These are phyloP conservation scores for Trichonephila inaurata DNA, from an alignment of 1,140 invertebrate species.

Conservation along the genomic window DNA sequence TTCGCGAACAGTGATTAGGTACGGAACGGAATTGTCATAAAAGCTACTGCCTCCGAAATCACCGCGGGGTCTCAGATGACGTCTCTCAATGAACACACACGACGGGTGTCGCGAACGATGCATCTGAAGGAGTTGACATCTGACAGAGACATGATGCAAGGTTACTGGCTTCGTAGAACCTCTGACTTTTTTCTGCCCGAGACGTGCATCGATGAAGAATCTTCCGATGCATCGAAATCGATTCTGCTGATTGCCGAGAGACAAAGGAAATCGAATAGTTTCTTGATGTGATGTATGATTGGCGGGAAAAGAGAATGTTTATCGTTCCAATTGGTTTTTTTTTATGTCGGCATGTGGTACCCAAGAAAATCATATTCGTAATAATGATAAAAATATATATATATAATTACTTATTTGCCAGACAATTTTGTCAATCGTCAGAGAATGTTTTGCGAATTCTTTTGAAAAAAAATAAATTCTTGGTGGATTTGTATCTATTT, in stretches of 20 bases:
- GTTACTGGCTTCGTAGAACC: background rate
- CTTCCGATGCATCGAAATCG: background rate
- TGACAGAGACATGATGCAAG: constrained; percentile 33
- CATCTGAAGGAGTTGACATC: constrained; percentile 22
- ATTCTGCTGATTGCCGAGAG: background rate
- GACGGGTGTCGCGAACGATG: constrained; percentile 32
- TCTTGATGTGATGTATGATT: too few species aligned
- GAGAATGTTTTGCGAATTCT: too few species aligned
- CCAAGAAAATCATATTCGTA: too few species aligned
- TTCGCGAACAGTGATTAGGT: background rate
- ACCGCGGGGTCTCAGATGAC: constrained; percentile 6
- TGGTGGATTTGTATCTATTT: too few species aligned
- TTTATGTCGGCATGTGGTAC: too few species aligned
- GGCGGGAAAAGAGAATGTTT: too few species aligned
- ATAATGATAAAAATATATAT: too few species aligned
- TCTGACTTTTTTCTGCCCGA: background rate
- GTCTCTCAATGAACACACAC: constrained; percentile 4
- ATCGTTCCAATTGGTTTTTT: too few species aligned
- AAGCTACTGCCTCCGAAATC: constrained; percentile 20
- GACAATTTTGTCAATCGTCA: too few species aligned
- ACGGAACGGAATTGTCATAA: constrained; percentile 11
- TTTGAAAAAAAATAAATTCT: too few species aligned
- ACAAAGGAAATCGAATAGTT: too few species aligned
- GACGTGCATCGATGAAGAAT: background rate
- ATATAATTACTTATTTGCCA: too few species aligned